A percentile compares a stretch with the other conserved stretches of the same genome.
phyloP scores from a whole-genome alignment of 1,140 invertebrate genomes.

The Stegodyphus mimosarum region DNA sequence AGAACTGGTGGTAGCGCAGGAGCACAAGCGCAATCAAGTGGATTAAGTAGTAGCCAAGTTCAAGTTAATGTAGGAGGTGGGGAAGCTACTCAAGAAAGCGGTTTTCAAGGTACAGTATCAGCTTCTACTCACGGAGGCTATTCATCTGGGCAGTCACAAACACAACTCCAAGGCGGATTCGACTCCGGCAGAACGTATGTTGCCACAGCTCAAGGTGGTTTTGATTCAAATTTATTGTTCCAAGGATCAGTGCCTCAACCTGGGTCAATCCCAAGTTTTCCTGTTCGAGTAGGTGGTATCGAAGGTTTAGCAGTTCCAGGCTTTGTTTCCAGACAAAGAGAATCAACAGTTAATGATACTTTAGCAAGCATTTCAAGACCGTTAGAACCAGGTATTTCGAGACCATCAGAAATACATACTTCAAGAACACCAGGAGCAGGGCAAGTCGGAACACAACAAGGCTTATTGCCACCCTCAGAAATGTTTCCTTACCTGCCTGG shows the following conservation, averaged over 20 bases:
- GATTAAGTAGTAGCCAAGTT: conserved; percentile 43
- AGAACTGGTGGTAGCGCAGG: conserved; percentile 44
- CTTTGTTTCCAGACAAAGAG: too few species aligned
- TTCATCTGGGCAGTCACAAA: conserved; percentile 37
- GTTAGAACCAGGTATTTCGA: too few species aligned
- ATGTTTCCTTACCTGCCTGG: too few species aligned
- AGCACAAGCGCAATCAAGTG: conserved; percentile 47
- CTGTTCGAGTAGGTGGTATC: too few species aligned
- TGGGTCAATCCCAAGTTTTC: background rate
- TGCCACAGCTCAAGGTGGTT: conserved; percentile 44
- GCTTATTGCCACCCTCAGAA: too few species aligned
- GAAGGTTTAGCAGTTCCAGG: too few species aligned
- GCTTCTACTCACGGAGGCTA: conserved; percentile 34
- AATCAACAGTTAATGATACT: too few species aligned
- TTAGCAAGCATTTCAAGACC: too few species aligned
- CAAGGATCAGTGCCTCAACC: conserved; percentile 8
- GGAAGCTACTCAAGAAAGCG: background rate
- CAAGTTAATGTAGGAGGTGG: conserved; percentile 45
- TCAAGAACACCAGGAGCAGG: too few species aligned
- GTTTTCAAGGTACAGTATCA: conserved; percentile 51
- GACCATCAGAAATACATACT: too few species aligned
- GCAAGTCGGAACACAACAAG: too few species aligned
- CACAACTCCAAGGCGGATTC: conserved; percentile 50
- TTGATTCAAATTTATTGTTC: conserved; percentile 26
- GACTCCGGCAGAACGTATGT: conserved; percentile 40